phyloP scores from a whole-genome alignment of 2,888 invertebrate genomes.

The Eristalinus aeneus region DNA sequence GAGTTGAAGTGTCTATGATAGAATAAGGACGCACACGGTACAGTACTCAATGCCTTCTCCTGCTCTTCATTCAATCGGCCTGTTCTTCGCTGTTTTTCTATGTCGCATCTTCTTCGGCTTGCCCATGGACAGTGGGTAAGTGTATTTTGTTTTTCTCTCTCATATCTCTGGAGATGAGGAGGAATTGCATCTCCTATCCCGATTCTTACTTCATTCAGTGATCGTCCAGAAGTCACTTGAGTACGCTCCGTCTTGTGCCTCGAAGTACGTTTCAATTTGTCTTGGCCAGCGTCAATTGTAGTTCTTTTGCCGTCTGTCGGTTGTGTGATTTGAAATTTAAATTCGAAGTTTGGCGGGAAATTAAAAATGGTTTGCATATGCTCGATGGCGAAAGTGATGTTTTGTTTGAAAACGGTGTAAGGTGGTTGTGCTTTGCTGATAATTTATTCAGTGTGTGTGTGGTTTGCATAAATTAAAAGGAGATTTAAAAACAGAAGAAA shows the following conservation, averaged over 20 bases:
- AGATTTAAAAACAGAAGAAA: not conserved
- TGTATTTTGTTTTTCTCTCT: slow-evolving; percentile 23
- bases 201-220: slow-evolving; percentile 51
- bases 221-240: slow-evolving; percentile 53
- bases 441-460: not conserved
- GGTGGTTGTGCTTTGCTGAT: not conserved
- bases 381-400: not conserved
- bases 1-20: slow-evolving; percentile 59
- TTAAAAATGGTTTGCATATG: not conserved
- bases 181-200: slow-evolving; percentile 41
- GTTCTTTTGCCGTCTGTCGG: not conserved
- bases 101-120: slow-evolving; percentile 11
- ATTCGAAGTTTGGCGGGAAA: slow-evolving; percentile 26
- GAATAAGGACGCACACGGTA: slow-evolving; percentile 57
- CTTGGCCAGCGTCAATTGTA: not conserved
- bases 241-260: slow-evolving; percentile 35
- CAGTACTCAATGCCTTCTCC: not conserved
- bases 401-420: not conserved
- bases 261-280: slow-evolving; percentile 7
- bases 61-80: slow-evolving; percentile 41
- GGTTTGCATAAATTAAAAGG: not conserved
- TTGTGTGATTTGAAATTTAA: not conserved
- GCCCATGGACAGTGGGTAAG: not conserved
- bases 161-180: slow-evolving; percentile 29
- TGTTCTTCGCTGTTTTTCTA: slow-evolving; percentile 31